Conservation (phyloP, 2,113 vertebrate genomes). For the Hemicordylus capensis region DNA sequence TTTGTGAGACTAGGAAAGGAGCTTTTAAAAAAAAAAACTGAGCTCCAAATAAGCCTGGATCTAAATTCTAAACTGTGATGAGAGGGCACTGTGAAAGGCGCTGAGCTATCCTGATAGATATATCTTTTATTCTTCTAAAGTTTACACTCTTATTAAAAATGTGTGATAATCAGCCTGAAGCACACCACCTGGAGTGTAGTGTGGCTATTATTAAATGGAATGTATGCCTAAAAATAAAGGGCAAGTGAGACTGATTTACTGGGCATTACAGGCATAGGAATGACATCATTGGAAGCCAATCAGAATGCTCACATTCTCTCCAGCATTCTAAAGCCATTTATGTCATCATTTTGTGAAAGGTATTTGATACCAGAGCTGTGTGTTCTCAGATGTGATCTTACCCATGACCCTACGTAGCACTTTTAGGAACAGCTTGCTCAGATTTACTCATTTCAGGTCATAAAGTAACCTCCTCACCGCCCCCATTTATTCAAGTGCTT, state of each 20-base stretch:
- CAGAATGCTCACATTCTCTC: constrained; percentile 26
- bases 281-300: constrained; percentile 43
- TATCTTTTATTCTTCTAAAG: not conserved
- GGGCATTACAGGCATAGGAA: constrained; percentile 5
- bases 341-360: constrained; percentile 55
- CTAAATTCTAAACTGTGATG: not conserved
- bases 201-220: constrained; percentile 38
- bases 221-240: constrained; percentile 53
- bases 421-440: constrained; percentile 65
- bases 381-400: constrained; percentile 65
- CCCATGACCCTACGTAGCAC: constrained; percentile 57
- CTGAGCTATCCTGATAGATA: not conserved
- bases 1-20: not conserved
- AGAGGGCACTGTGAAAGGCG: not conserved
- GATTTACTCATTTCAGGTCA: constrained; percentile 61
- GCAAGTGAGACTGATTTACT: constrained; percentile 39
- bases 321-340: constrained; percentile 51
- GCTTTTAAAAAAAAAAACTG: not conserved
- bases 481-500: constrained; percentile 43
- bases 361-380: constrained; percentile 49
- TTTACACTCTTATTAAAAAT: constrained; percentile 7
- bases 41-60: not conserved
- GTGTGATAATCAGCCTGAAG: not conserved
- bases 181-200: constrained; percentile 17
- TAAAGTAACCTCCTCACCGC: constrained; percentile 31